Percentiles rank a stretch among this genome's conserved stretches.
phyloP scores from a whole-genome alignment of 1,140 invertebrate genomes.

The Choristoneura fumiferana region DNA sequence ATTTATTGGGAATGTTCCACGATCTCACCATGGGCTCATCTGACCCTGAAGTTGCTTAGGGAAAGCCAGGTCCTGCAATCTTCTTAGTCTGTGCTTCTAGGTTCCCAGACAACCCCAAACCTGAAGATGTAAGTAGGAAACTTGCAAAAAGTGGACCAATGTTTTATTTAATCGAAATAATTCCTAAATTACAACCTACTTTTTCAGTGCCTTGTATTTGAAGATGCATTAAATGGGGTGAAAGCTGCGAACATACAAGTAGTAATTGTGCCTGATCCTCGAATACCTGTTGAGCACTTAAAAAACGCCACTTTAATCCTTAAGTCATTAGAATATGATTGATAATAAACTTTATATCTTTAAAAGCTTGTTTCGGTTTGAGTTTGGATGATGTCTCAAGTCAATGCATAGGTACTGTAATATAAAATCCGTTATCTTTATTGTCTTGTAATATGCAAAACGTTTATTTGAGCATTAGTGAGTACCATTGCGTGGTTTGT shows the following conservation, averaged over 20 bases:
- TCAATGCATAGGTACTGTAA: neutral
- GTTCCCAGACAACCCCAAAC: constrained; percentile 81
- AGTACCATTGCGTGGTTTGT: no score
- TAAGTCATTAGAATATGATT: constrained; percentile 86
- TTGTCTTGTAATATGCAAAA: no score
- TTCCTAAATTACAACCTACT: neutral
- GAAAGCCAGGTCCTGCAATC: constrained; percentile 89
- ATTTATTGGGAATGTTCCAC: constrained; percentile 82
- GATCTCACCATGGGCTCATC: constrained; percentile 85
- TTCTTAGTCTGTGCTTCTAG: constrained; percentile 85
- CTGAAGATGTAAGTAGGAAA: constrained; percentile 68
- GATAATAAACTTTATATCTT: no score
- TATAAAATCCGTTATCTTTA: neutral
- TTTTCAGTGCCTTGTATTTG: constrained; percentile 92
- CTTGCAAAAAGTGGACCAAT: no score
- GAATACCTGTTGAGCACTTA: constrained; percentile 79
- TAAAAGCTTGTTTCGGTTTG: constrained; percentile 92
- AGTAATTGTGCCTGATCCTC: constrained; percentile 89
- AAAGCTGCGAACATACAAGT: constrained; percentile 91
- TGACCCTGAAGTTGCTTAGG: constrained; percentile 86
- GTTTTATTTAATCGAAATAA: no score
- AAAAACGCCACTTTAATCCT: constrained; percentile 85
- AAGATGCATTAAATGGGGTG: constrained; percentile 94
- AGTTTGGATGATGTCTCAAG: constrained; percentile 72
- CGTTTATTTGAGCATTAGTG: no score